phyloP scores from a whole-genome alignment of 2,113 vertebrate genomes.

The Coracopsis vasa region DNA sequence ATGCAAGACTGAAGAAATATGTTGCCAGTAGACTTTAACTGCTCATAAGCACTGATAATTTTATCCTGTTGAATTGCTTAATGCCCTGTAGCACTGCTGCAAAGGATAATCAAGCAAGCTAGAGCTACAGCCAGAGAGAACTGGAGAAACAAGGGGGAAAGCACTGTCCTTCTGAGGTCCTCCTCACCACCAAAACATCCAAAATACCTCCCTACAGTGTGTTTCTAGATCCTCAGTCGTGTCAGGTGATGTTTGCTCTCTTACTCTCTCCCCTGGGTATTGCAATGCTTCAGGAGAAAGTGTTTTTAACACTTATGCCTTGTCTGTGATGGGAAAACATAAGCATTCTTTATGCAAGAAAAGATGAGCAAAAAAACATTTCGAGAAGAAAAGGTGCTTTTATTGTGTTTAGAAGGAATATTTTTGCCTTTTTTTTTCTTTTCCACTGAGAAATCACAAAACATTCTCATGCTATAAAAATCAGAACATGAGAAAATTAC shows the following conservation, averaged over 20 bases:
- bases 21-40: background rate
- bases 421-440: background rate
- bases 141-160: background rate
- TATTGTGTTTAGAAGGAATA: background rate
- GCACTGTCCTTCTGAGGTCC: background rate
- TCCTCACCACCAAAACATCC: background rate
- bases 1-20: background rate
- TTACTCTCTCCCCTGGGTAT: background rate
- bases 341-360: background rate
- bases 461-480: background rate
- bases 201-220: background rate
- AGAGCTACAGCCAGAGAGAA: background rate
- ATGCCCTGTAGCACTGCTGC: background rate
- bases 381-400: background rate
- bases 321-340: background rate
- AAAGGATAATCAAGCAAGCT: background rate
- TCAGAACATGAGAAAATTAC: background rate
- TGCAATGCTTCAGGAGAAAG: background rate
- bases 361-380: background rate
- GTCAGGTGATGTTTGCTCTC: background rate
- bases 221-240: background rate
- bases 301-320: background rate
- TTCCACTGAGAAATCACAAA: background rate
- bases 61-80: background rate
- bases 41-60: background rate